phyloP scores from a whole-genome alignment of 2,113 vertebrate species.

The Trogon melanurus region DNA sequence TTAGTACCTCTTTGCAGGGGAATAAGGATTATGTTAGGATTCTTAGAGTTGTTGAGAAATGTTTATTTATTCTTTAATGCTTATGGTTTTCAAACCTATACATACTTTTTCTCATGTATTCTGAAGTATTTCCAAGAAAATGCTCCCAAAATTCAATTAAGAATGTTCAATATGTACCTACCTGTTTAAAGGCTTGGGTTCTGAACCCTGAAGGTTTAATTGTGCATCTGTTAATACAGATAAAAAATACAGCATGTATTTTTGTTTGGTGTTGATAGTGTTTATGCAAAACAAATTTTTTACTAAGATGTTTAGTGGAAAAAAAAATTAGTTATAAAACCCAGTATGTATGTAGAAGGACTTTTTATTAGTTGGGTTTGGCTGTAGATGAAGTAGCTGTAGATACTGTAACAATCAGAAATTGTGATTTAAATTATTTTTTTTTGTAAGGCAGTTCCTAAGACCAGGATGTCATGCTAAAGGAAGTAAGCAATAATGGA shows the following conservation, averaged over 20 bases:
- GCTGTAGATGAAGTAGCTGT: not conserved
- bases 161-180: not conserved
- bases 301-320: not conserved
- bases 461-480: not conserved
- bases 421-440: not conserved
- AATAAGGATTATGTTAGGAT: not conserved
- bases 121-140: not conserved
- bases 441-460: not conserved
- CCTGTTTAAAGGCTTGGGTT: not conserved
- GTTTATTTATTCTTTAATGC: not conserved
- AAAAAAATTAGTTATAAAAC: not conserved
- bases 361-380: not conserved
- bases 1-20: not conserved
- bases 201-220: not conserved
- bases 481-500: not conserved
- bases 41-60: not conserved
- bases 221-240: not conserved
- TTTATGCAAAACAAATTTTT: not conserved
- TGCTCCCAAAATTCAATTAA: not conserved
- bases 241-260: not conserved
- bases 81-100: not conserved
- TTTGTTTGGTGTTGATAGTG: not conserved
- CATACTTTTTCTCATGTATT: not conserved
- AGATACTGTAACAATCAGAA: not conserved
- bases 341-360: fast-evolving